Percentiles rank a stretch among this genome's conserved stretches.
Evolutionary conservation across 2,888 invertebrate genomes (phyloP).

Genomic region (Pheosia gnoma): DNA sequence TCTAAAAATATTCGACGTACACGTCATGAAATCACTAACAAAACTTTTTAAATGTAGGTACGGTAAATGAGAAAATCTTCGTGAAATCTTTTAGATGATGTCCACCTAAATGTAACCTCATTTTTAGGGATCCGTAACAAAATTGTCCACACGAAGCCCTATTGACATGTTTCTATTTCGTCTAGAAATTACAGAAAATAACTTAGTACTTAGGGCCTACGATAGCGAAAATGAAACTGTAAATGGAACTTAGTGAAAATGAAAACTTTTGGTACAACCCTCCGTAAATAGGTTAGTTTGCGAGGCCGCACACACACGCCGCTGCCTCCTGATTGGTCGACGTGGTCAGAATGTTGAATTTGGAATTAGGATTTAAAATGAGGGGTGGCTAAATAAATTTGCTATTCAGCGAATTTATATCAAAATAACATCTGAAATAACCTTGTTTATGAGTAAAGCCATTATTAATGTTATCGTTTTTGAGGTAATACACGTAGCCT

Average conservation of each 20-base stretch:
- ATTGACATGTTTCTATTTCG: neutral
- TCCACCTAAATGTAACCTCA: too few species aligned
- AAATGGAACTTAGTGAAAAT: constrained; percentile 34
- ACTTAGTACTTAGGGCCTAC: constrained; percentile 20
- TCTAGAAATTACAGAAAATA: constrained; percentile 12
- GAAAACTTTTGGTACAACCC: constrained; percentile 33
- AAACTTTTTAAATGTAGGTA: too few species aligned
- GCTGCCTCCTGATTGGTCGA: constrained; percentile 11
- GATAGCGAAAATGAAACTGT: constrained; percentile 26
- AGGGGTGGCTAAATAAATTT: neutral
- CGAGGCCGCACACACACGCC: constrained; percentile 22
- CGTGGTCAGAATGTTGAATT: constrained; percentile 7
- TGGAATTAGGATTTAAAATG: constrained; percentile 1
- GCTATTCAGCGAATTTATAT: neutral
- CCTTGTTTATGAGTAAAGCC: too few species aligned
- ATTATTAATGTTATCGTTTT: too few species aligned
- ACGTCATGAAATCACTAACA: too few species aligned
- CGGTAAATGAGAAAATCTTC: too few species aligned
- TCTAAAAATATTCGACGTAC: too few species aligned
- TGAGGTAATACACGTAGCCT: too few species aligned
- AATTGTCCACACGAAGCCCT: too few species aligned
- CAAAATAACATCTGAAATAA: too few species aligned
- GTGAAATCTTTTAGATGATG: too few species aligned
- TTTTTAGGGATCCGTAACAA: too few species aligned
- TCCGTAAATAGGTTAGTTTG: constrained; percentile 39